These are phyloP conservation scores for Natrix natrix DNA, from an alignment of 2,797 vertebrate species.

Conservation along the genomic window DNA sequence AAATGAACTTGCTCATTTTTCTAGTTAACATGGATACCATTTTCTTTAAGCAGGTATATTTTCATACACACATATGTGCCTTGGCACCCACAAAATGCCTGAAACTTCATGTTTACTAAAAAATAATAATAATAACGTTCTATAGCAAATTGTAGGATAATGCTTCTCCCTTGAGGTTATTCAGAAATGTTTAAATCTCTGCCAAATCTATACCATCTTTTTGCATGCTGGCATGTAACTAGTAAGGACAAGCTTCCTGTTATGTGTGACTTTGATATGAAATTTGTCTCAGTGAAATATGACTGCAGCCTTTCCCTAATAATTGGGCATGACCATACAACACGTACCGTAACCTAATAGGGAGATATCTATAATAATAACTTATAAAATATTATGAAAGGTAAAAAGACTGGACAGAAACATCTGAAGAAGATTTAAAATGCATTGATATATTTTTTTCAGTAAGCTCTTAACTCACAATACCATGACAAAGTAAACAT, in stretches of 20 bases:
- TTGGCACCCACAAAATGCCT: neutral
- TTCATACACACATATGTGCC: neutral
- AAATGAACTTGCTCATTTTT: neutral
- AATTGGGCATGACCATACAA: neutral
- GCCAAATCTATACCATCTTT: neutral
- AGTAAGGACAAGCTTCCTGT: neutral
- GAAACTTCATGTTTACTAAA: neutral
- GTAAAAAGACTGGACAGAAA: neutral
- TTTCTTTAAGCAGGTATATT: neutral
- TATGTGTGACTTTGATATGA: neutral
- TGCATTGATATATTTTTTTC: neutral
- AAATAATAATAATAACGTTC: neutral
- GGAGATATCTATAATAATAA: neutral
- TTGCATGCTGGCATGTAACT: neutral
- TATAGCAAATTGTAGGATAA: neutral
- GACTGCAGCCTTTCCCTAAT: conserved; percentile 13
- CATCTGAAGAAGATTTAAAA: conserved; percentile 13
- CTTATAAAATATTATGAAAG: conserved; percentile 16
- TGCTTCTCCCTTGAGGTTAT: neutral
- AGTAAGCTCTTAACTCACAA: neutral
- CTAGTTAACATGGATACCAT: neutral
- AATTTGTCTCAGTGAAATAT: neutral
- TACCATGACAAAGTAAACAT: neutral
- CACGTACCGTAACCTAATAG: neutral
- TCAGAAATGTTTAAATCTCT: conserved; percentile 1